phyloP scores from a whole-genome alignment of 2,113 vertebrate genomes.

The Micromys minutus region DNA sequence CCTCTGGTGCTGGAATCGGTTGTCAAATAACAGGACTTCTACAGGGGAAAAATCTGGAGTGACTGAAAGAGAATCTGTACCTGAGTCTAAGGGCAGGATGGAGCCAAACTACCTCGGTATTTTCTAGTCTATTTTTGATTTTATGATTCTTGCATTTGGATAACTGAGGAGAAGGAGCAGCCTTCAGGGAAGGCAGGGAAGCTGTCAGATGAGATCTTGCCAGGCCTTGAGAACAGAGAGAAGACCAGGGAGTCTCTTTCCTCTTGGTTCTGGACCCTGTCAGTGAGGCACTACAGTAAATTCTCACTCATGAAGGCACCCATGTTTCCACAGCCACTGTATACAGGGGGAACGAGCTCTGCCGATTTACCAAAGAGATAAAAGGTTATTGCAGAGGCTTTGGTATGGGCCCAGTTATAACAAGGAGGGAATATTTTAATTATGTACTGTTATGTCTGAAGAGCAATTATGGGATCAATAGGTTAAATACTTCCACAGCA shows the following conservation, averaged over 20 bases:
- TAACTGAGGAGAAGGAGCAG: conserved; percentile 32
- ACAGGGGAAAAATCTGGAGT: neutral
- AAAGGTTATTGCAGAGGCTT: neutral
- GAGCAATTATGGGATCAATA: conserved; percentile 5
- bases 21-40: conserved; percentile 2
- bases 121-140: neutral
- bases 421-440: neutral
- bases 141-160: conserved; percentile 36
- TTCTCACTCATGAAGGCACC: neutral
- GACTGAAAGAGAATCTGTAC: neutral
- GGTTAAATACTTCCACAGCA: neutral
- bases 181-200: neutral
- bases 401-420: neutral
- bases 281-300: neutral
- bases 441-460: neutral
- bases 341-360: neutral
- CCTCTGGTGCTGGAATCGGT: neutral
- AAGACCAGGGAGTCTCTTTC: neutral
- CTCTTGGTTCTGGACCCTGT: neutral
- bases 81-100: neutral
- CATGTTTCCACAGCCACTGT: neutral
- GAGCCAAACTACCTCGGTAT: neutral
- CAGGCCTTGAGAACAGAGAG: neutral
- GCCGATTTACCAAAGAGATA: neutral
- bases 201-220: neutral